Percentiles rank a stretch among this genome's conserved stretches.
phyloP scores from a whole-genome alignment of 2,888 invertebrate genomes.

The Mythimna lalbum region DNA sequence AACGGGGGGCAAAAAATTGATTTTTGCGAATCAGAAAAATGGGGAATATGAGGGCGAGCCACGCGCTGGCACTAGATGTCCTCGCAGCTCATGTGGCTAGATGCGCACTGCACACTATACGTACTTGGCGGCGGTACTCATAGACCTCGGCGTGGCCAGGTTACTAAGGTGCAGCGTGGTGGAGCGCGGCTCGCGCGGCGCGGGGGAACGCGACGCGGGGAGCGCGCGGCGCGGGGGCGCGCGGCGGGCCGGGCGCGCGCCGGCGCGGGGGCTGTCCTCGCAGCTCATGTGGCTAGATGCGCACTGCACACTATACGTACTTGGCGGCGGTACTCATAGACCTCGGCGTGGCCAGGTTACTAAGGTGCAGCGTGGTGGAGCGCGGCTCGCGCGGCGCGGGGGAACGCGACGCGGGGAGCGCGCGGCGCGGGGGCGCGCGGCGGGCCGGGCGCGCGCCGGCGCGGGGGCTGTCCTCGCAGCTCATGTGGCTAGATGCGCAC shows the following conservation, averaged over 20 bases:
- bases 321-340: not conserved
- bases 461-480: constrained; percentile 66
- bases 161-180: not conserved
- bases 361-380: not conserved
- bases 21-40: too few relatives aligned
- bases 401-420: not conserved
- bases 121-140: not conserved
- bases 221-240: not conserved
- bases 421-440: constrained; percentile 1
- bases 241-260: constrained; percentile 9
- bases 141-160: not conserved
- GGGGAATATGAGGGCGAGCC: too few relatives aligned
- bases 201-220: not conserved
- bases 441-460: not conserved
- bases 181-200: not conserved
- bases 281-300: constrained; percentile 73
- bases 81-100: too few relatives aligned
- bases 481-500: constrained; percentile 65
- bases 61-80: too few relatives aligned
- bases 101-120: not conserved
- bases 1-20: too few relatives aligned
- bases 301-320: constrained; percentile 59
- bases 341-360: not conserved
- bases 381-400: not conserved
- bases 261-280: constrained; percentile 59